Evolutionary conservation across 2,797 vertebrate species (phyloP), one percentile per base, ranked within the genome.

Genomic region (Pempheris klunzingeri): DNA sequence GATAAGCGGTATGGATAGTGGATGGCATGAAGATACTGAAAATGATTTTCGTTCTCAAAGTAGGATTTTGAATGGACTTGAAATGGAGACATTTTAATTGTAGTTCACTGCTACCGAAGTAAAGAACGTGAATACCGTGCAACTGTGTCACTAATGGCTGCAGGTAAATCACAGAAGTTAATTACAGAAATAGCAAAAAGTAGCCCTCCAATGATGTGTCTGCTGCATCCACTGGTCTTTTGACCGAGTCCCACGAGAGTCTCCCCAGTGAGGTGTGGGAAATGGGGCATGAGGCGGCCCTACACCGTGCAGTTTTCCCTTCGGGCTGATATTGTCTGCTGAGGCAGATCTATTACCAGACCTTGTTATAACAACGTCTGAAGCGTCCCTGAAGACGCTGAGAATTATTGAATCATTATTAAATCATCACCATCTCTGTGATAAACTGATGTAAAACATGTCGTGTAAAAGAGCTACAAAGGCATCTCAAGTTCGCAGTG

Each of bases 401-500:
- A 4, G 30, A 6, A 32, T 32, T 32, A 32, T 32, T 32, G 36
- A 38, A 39, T n/a, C n/a, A n/a, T 36, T 60, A 75, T 78, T 60
- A 57, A 44, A 76, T 30, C n/a, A n/a, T n/a, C n/a, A n/a, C 61
- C 18, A 30, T 46, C 70, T 52, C 63, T 53, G n/a, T 61, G 68
- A 79, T 38, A 7, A 36, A 52, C 59, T 26, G 26, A 17, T 50
- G 34, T 52, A 63, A 77, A 74, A 67, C 39, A 67, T 36, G 61
- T 26, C 44, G 54, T 58, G 22, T 49, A 71, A 81, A 69, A 49
- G 30, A 64, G 41, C 46, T 47, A 20, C 65, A 65, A 67, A 78
- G 54, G 55, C 71, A 53, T 74, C 43, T 77, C 47, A 70, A 71
- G 64, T 63, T 58, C 70, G 38, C 32, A 24, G 38, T 57, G 55